phyloP scores from a whole-genome alignment of 2,888 invertebrate genomes.

The Panopea generosa region DNA sequence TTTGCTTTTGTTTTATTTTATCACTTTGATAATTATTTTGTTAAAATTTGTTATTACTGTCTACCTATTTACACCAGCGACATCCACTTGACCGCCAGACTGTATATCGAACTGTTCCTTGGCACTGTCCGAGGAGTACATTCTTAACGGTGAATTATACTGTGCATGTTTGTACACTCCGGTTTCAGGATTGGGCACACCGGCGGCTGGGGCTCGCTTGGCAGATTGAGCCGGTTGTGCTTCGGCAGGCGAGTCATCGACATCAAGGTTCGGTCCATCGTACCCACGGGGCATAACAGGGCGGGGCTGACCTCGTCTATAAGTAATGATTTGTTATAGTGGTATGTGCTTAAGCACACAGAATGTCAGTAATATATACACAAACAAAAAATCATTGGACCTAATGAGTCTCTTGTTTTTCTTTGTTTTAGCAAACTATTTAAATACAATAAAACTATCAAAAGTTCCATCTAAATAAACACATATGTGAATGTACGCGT shows the following conservation, averaged over 20 bases:
- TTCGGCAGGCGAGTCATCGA: constrained; percentile 37
- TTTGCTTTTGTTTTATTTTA: no score
- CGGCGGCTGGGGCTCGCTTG: constrained; percentile 43
- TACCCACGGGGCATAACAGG: constrained; percentile 70
- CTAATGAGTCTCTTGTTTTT: no score
- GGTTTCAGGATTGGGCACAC: constrained; percentile 42
- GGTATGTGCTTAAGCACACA: no score
- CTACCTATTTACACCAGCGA: constrained; percentile 61
- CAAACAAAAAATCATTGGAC: no score
- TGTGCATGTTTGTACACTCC: constrained; percentile 70
- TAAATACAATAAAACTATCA: no score
- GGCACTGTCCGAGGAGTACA: constrained; percentile 81
- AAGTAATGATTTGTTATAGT: no score
- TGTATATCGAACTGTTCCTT: constrained; percentile 59
- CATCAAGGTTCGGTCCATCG: constrained; percentile 60
- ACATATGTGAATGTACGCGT: no score
- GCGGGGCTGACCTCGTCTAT: constrained; percentile 61
- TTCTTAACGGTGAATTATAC: constrained; percentile 82
- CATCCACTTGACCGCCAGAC: constrained; percentile 55
- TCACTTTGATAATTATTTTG: no score
- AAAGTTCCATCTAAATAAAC: no score
- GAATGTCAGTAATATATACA: no score
- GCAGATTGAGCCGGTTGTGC: constrained; percentile 30
- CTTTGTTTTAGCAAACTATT: no score
- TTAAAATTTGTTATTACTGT: no score